Conservation (phyloP, 2,888 invertebrate species). For the Desoria tigrina region DNA sequence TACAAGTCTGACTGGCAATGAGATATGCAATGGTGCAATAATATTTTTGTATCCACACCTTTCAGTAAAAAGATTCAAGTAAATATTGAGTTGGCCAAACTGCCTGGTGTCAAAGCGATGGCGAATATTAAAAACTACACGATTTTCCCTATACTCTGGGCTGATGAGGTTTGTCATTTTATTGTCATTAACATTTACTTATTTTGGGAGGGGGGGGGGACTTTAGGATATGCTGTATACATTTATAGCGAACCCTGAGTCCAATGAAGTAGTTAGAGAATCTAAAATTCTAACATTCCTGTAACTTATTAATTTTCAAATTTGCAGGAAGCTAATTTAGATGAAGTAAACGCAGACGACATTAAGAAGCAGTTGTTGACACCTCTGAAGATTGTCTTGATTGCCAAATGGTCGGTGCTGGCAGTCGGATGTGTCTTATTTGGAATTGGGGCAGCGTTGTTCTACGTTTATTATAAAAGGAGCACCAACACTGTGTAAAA, state of each 20-base stretch:
- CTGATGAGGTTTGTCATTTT: slow-evolving; percentile 30
- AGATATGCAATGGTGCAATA: too few relatives aligned
- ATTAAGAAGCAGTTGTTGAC: slow-evolving; percentile 28
- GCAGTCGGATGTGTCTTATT: slow-evolving; percentile 22
- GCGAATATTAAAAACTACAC: slow-evolving; percentile 8
- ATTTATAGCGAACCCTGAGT: too few relatives aligned
- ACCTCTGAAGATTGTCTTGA: slow-evolving; percentile 29
- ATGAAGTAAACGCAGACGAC: slow-evolving; percentile 29
- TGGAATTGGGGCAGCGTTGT: slow-evolving; percentile 22
- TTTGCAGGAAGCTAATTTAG: slow-evolving; percentile 24
- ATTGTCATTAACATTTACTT: not conserved
- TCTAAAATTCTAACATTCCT: not conserved
- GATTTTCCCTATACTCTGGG: slow-evolving; percentile 30
- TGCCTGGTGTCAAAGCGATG: slow-evolving; percentile 10
- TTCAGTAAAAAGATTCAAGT: slow-evolving; percentile 38
- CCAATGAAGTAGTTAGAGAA: too few relatives aligned
- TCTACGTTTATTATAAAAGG: not conserved
- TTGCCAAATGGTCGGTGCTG: slow-evolving; percentile 36
- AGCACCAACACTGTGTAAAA: too few relatives aligned
- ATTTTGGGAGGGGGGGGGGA: not conserved
- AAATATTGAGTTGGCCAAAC: slow-evolving; percentile 29
- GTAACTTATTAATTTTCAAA: too few relatives aligned
- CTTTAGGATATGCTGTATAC: not conserved
- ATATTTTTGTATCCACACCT: too few relatives aligned
- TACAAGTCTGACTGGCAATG: too few relatives aligned